Conservation (phyloP, 1,140 invertebrate genomes). For the Papilio glaucus region DNA sequence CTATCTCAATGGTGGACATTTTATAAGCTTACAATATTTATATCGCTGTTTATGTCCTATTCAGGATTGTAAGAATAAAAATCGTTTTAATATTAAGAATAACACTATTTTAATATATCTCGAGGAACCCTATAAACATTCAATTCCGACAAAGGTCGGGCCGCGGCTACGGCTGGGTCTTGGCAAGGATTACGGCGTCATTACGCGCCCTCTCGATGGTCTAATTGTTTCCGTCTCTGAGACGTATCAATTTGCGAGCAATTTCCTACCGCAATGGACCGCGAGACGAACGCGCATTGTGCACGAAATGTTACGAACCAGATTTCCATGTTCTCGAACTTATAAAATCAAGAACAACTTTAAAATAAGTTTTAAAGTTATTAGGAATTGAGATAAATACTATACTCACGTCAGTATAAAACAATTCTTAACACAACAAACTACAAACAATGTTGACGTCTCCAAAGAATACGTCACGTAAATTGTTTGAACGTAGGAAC, state of each 20-base stretch:
- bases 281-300: constrained; percentile 33
- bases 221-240: constrained; percentile 52
- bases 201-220: constrained; percentile 43
- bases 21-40: no score
- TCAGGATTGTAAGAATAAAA: no score
- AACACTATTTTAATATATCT: not conserved
- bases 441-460: not conserved
- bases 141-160: constrained; percentile 27
- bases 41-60: no score
- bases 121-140: constrained; percentile 25
- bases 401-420: not conserved
- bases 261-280: constrained; percentile 43
- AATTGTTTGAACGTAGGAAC: constrained; percentile 20
- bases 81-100: not conserved
- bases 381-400: not conserved
- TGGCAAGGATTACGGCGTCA: constrained; percentile 42
- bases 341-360: no score
- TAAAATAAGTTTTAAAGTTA: not conserved
- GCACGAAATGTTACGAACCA: constrained; percentile 1
- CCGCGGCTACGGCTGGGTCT: not conserved
- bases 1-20: no score
- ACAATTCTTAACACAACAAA: not conserved
- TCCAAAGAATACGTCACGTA: constrained; percentile 14
- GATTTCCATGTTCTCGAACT: not conserved
- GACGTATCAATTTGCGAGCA: constrained; percentile 56